Evolutionary conservation across 2,797 vertebrate genomes (phyloP), one percentile per base, ranked within the genome.

Genomic region (Amniataba percoides): DNA sequence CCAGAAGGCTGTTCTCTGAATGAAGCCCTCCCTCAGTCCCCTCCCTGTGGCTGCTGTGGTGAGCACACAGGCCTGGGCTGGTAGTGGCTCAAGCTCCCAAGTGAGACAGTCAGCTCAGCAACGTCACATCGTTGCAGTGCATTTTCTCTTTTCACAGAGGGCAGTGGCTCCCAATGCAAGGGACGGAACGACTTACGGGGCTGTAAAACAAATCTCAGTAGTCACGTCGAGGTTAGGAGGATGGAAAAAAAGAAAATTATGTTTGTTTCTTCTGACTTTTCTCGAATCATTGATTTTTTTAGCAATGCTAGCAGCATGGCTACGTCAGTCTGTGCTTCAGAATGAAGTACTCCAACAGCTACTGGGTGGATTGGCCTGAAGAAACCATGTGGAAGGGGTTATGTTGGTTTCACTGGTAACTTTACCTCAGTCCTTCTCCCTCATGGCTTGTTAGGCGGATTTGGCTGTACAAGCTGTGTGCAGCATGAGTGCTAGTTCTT

Each of bases 11-110:
- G 55, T 59, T 85, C 74, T 86, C 73, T 84, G 69, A 86, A 80
- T 76, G 82, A 77, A 87, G 77, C 52, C 77, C 74, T 73, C 67
- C 63, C 62, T 77, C 65, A n/a, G 63, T 81, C 82, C 80, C 80
- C 81, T 86, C 83, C 83, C 87, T 89, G 80, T 82, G 84, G 83
- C 83, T 78, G 71, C 68, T 84, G 82, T 45, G 83, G 88, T 81
- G 60, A 86, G 63, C 78, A 19, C 82, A 77, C 86, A 87, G 81
- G 85, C 81, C 82, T 48, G 49, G 78, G 73, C 86, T 82, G 81
- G 74, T 88, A 65, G 57, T 65, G 70, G 74, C 63, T 83, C 39
- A 71, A 78, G 60, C 77, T 85, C 56, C 58, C 63, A 40, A 61
- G 72, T 74, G 43, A 83, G 56, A 40, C 76, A 39, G 51, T 51